Base-by-base conservation (phyloP, 1,140 invertebrate genomes). In the Phocides pigmalion region DNA sequence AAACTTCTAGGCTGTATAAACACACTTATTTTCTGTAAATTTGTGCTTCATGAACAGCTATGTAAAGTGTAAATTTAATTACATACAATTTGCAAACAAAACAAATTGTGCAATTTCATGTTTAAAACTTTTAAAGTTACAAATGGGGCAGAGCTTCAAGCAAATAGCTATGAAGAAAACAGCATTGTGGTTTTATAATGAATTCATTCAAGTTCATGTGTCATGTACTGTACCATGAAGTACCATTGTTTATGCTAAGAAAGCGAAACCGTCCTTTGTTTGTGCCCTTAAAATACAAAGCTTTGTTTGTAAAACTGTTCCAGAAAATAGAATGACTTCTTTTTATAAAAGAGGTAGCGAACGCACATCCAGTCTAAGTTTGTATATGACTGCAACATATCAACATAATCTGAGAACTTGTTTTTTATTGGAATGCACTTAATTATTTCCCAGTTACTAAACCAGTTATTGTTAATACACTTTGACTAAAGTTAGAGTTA, bases 271-370 rank as follows among this genome's bases (percentile, higher is more conserved):
- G 28, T 3, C 20, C 37, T 17, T 56, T 42, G 37, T 42, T 51
- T 22, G 9, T 64, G 63, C 20, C 66, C 68, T 71, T 74, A 59
- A 28, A 6, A 42, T 8, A 12, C 12, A 3, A 20, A 15, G 37
- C 53, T 25, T 56, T 56, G 22, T 41, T 51, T 37, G 0, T 42
- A 14, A 42, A 25, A 41, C 4, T 25, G 14, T 25, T 25, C 9
- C 42, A 17, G 9, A 47, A 25, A 17, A 12, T 28, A 12, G 28
- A 37, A 32, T 12, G 15, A 11, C 20, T 11, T 17, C 16, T 17
- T 1, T 44, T n/a, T n/a, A 20, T 44, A 44, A 19, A 19, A 41
- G 12, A 32, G 4, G 0, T 12, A 11, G 4, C 12, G 6, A 22
- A 22, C 14, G 12, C n/a, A 14, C 35, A 39, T 39, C 4, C 35